phyloP scores from a whole-genome alignment of 2,797 vertebrate species.

The Cynodonichthys magdalenae region DNA sequence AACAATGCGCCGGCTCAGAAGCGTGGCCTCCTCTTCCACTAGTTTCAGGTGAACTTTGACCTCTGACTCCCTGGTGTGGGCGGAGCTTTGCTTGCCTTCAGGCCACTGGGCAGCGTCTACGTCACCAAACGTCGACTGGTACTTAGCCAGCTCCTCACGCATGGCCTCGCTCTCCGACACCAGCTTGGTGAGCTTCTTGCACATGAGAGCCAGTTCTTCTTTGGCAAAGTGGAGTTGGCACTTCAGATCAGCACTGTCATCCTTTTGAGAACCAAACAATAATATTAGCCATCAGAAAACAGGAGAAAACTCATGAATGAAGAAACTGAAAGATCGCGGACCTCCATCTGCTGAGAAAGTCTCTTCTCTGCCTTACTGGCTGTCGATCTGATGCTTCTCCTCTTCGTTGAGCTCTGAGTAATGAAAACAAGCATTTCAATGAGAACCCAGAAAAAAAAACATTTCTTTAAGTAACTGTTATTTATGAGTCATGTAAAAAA shows the following conservation, averaged over 20 bases:
- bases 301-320: neutral
- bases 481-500: too few species aligned
- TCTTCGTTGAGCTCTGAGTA: conserved; percentile 89
- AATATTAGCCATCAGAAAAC: neutral
- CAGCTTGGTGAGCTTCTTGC: conserved; percentile 96
- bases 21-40: conserved; percentile 96
- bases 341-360: conserved; percentile 86
- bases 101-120: conserved; percentile 81
- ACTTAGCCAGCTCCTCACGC: conserved; percentile 91
- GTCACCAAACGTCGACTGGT: conserved; percentile 89
- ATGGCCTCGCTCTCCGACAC: conserved; percentile 91
- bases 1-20: conserved; percentile 94
- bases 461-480: too few species aligned
- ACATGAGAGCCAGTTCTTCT: conserved; percentile 96
- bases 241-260: conserved; percentile 93
- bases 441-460: neutral
- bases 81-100: conserved; percentile 79
- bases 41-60: conserved; percentile 93
- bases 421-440: conserved; percentile 29
- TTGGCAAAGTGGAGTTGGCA: conserved; percentile 98
- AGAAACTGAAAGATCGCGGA: conserved; percentile 24
- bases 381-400: conserved; percentile 85
- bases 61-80: conserved; percentile 88
- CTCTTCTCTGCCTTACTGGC: conserved; percentile 88
- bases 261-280: conserved; percentile 74